These are phyloP conservation scores for Rhyacophila brunnea DNA, from an alignment of 1,140 invertebrate species.

Conservation along the genomic window DNA sequence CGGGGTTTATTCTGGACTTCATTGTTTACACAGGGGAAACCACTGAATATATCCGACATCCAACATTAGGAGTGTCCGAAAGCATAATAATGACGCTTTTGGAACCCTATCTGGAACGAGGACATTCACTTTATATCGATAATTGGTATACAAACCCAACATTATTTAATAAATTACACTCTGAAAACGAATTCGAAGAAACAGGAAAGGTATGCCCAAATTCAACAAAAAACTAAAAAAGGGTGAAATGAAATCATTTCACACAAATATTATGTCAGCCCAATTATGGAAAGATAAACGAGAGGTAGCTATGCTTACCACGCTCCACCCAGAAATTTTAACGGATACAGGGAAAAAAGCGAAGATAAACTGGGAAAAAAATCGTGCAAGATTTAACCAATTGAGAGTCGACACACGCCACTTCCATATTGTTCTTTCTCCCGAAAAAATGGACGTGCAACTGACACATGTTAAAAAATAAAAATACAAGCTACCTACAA, in stretches of 20 bases:
- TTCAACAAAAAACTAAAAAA: conserved; percentile 35
- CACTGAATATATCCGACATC: conserved; percentile 1
- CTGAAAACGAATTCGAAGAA: conserved; percentile 39
- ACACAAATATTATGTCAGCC: conserved; percentile 35
- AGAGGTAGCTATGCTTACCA: conserved; percentile 39
- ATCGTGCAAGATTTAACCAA: too few relatives aligned
- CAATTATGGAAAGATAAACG: conserved; percentile 39
- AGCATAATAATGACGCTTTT: conserved; percentile 40
- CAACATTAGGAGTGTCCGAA: conserved; percentile 27
- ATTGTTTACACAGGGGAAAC: conserved; percentile 22
- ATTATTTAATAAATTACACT: conserved; percentile 37
- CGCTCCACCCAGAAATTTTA: conserved; percentile 33
- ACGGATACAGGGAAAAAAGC: too few relatives aligned
- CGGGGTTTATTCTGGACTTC: conserved; percentile 30
- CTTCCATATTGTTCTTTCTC: too few relatives aligned
- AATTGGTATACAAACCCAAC: conserved; percentile 44
- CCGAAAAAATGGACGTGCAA: too few relatives aligned
- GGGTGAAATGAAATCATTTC: conserved; percentile 32
- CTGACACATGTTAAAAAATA: too few relatives aligned
- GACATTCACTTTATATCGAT: conserved; percentile 43
- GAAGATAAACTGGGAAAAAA: too few relatives aligned
- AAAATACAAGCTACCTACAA: too few relatives aligned
- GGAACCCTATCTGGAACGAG: conserved; percentile 36
- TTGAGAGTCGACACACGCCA: too few relatives aligned
- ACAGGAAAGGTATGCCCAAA: conserved; percentile 38